Percentiles rank a stretch among this genome's conserved stretches.
These are phyloP conservation scores for Danionella dracula DNA, from an alignment of 2,797 vertebrate species.

Conservation along the genomic window DNA sequence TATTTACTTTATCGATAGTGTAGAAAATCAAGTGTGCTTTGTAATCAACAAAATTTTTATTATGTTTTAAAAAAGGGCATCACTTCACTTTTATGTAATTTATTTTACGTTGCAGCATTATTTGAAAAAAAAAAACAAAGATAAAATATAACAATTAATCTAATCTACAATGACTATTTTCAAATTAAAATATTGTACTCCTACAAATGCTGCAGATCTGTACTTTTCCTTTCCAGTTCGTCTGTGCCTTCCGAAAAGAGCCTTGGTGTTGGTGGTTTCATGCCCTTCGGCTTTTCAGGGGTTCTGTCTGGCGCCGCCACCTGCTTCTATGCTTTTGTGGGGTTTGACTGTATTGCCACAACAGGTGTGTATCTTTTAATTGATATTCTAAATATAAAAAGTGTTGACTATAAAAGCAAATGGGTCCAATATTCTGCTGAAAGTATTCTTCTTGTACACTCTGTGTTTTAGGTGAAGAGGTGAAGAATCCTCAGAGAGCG, in stretches of 20 bases:
- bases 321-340: constrained; percentile 95
- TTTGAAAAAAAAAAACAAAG: no score
- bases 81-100: no score
- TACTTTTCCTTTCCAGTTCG: constrained; percentile 52
- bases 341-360: constrained; percentile 96
- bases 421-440: not conserved
- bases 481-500: constrained; percentile 84
- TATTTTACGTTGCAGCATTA: no score
- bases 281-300: constrained; percentile 86
- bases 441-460: not conserved
- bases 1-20: no score
- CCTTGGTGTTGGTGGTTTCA: constrained; percentile 81
- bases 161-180: no score
- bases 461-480: constrained; percentile 75
- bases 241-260: constrained; percentile 35
- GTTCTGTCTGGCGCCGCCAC: constrained; percentile 93
- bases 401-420: no score
- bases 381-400: not conserved
- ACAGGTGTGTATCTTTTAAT: constrained; percentile 78
- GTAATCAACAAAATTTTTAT: no score
- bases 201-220: not conserved
- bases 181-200: no score
- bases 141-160: no score
- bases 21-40: no score
- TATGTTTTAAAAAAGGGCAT: no score